phyloP scores from a whole-genome alignment of 2,797 vertebrate species.

The Micropoecilia bifurca region DNA sequence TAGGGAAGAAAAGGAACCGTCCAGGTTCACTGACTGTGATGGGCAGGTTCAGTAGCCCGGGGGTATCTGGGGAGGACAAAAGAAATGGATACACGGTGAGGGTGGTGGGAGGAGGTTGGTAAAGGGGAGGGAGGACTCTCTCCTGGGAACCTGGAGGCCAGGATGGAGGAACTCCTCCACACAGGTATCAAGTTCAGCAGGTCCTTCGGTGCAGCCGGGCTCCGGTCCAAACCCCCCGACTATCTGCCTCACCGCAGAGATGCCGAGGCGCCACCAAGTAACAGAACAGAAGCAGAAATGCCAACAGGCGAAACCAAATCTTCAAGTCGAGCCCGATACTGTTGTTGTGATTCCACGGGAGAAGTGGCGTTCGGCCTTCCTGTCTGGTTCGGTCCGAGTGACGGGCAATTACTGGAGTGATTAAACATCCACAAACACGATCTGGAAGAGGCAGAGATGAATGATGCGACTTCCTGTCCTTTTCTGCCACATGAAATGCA shows the following conservation, averaged over 20 bases:
- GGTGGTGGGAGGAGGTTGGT: constrained; percentile 15
- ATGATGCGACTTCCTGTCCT: constrained; percentile 26
- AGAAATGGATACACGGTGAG: constrained; percentile 82
- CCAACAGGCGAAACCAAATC: constrained; percentile 93
- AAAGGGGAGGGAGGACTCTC: constrained; percentile 53
- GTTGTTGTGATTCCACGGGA: constrained; percentile 69
- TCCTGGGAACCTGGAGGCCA: constrained; percentile 84
- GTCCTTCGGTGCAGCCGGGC: constrained; percentile 86
- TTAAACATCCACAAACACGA: constrained; percentile 45
- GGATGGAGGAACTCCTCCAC: constrained; percentile 85
- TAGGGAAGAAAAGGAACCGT: constrained; percentile 76
- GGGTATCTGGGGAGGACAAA: constrained; percentile 74
- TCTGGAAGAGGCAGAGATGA: constrained; percentile 15
- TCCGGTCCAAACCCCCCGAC: constrained; percentile 85
- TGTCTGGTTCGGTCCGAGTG: constrained; percentile 37
- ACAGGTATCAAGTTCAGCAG: constrained; percentile 89
- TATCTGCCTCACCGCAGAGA: constrained; percentile 86
- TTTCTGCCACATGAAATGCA: constrained; percentile 38
- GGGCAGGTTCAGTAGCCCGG: constrained; percentile 69
- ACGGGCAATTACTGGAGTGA: constrained; percentile 45
- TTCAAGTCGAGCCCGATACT: constrained; percentile 85
- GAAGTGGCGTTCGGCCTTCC: constrained; percentile 43
- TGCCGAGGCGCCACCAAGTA: constrained; percentile 91
- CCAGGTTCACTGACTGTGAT: constrained; percentile 59
- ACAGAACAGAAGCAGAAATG: constrained; percentile 87